These are phyloP conservation scores for Stictonetta naevosa DNA, from an alignment of 2,113 vertebrate species.

Conservation along the genomic window DNA sequence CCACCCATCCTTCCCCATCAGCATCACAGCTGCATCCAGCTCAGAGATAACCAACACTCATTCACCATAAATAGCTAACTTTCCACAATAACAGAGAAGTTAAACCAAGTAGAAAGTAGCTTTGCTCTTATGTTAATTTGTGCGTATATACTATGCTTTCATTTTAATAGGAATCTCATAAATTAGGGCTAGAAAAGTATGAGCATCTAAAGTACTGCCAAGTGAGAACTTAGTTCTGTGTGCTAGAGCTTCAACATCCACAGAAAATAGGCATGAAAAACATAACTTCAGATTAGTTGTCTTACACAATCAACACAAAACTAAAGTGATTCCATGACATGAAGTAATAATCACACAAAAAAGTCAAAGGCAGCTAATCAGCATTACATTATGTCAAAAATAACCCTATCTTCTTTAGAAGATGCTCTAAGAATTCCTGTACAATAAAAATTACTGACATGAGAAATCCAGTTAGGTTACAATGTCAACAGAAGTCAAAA, in stretches of 20 bases:
- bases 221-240: background rate
- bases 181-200: background rate
- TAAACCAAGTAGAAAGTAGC: background rate
- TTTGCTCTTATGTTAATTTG: background rate
- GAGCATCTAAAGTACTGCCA: background rate
- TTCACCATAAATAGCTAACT: background rate
- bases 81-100: background rate
- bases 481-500: slow-evolving; percentile 38
- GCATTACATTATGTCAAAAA: background rate
- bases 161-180: background rate
- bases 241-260: background rate
- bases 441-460: slow-evolving; percentile 30
- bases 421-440: background rate
- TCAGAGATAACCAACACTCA: background rate
- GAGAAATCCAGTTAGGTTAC: background rate
- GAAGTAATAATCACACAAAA: background rate
- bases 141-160: background rate
- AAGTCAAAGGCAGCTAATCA: background rate
- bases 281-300: background rate
- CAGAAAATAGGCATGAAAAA: background rate
- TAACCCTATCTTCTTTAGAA: slow-evolving; percentile 1
- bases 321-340: background rate
- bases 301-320: background rate
- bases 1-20: background rate
- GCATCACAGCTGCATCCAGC: slow-evolving; percentile 28